Conservation (phyloP, 2,797 vertebrate species). For the Mionectes olivaceus region DNA sequence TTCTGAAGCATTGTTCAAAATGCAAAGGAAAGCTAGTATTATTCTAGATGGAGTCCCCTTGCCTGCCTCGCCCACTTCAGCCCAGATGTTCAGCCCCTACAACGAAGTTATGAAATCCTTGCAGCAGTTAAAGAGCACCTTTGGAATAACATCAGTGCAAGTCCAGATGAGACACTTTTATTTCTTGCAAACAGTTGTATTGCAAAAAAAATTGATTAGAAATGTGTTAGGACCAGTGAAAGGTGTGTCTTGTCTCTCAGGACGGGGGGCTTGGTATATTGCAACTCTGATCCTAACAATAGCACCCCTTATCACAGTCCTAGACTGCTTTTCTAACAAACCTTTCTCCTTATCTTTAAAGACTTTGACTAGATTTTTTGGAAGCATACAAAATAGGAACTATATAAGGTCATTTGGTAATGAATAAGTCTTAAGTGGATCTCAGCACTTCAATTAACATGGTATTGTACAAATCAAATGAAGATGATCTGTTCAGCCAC, state of each 20-base stretch:
- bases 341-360: slow-evolving; percentile 5
- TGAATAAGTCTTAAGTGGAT: slow-evolving; percentile 28
- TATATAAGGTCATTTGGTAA: slow-evolving; percentile 44
- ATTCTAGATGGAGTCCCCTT: neutral
- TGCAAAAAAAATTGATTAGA: neutral
- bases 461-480: slow-evolving; percentile 59
- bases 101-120: neutral
- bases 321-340: neutral
- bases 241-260: neutral
- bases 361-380: slow-evolving; percentile 35
- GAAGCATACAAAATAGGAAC: neutral
- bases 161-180: neutral
- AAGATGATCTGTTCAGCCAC: slow-evolving; percentile 34
- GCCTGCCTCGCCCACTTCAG: neutral
- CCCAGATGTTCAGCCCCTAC: neutral
- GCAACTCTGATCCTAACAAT: neutral
- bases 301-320: neutral
- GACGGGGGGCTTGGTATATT: neutral
- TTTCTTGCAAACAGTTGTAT: neutral
- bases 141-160: neutral
- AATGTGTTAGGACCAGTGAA: neutral
- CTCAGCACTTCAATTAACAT: slow-evolving; percentile 38
- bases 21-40: neutral
- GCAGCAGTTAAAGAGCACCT: neutral
- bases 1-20: neutral